Evolutionary conservation across 2,888 invertebrate species (phyloP).

Genomic region (Cantharis flavilabris): DNA sequence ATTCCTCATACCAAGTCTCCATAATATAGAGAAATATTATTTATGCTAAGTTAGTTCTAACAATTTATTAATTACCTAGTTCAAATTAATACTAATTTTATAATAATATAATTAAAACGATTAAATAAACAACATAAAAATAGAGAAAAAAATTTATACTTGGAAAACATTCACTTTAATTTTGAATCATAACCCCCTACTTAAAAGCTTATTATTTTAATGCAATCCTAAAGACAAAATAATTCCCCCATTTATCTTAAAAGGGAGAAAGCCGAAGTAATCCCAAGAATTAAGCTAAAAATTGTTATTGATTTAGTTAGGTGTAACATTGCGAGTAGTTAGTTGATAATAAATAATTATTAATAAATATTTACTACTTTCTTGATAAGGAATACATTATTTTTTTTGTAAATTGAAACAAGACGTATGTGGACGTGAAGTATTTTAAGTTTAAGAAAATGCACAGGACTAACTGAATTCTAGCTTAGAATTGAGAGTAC

Average conservation of each 20-base stretch:
- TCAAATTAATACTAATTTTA: too few species aligned
- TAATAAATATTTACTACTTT: neutral
- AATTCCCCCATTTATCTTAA: neutral
- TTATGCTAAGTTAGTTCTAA: too few species aligned
- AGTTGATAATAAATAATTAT: neutral
- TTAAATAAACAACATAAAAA: neutral
- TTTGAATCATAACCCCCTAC: neutral
- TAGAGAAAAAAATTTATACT: neutral
- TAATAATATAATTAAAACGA: neutral
- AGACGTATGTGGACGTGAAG: constrained; percentile 1
- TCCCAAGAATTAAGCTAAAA: neutral
- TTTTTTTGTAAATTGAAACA: neutral
- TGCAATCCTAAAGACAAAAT: neutral
- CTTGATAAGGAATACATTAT: neutral
- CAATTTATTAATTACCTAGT: too few species aligned
- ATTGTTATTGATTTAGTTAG: neutral
- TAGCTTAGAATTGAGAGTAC: constrained; percentile 52
- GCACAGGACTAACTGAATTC: constrained; percentile 50
- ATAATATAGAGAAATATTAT: too few species aligned
- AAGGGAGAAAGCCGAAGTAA: neutral
- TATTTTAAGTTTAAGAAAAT: constrained; percentile 20
- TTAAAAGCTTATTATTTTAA: neutral
- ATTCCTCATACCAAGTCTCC: too few species aligned
- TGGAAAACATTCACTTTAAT: neutral
- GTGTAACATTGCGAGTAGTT: neutral